phyloP scores from a whole-genome alignment of 2,888 invertebrate species.

The Penaeus monodon region DNA sequence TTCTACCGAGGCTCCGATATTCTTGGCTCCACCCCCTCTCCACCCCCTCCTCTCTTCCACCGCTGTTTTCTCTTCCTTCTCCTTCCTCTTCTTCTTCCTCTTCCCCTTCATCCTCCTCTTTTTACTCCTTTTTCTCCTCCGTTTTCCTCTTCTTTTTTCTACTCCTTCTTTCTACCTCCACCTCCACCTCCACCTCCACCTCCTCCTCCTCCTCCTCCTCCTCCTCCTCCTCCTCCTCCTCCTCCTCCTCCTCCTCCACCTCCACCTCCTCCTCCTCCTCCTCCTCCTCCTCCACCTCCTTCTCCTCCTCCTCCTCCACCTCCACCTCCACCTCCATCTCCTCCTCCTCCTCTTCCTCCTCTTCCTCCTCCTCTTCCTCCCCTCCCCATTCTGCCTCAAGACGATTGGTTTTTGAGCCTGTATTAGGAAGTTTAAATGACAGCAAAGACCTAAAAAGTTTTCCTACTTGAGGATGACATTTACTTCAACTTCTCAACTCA shows the following conservation, averaged over 20 bases:
- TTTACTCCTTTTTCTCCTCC: fast-evolving
- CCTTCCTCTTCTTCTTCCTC: background rate
- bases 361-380: too few relatives aligned
- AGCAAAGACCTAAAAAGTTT: background rate
- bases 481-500: background rate
- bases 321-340: background rate
- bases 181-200: background rate
- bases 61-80: background rate
- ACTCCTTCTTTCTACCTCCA: background rate
- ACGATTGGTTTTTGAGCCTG: background rate
- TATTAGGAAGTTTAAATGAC: background rate
- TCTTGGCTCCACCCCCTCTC: background rate
- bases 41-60: background rate
- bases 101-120: too few relatives aligned
- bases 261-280: background rate
- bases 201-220: background rate
- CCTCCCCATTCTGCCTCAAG: background rate
- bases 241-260: background rate
- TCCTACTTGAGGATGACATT: background rate
- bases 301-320: background rate
- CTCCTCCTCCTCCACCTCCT: background rate
- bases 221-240: background rate
- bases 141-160: background rate
- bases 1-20: background rate
- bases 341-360: background rate